A percentile compares a stretch with the other conserved stretches of the same genome.
Conservation (phyloP, 1,140 invertebrate species). For the Cydia pomonella region DNA sequence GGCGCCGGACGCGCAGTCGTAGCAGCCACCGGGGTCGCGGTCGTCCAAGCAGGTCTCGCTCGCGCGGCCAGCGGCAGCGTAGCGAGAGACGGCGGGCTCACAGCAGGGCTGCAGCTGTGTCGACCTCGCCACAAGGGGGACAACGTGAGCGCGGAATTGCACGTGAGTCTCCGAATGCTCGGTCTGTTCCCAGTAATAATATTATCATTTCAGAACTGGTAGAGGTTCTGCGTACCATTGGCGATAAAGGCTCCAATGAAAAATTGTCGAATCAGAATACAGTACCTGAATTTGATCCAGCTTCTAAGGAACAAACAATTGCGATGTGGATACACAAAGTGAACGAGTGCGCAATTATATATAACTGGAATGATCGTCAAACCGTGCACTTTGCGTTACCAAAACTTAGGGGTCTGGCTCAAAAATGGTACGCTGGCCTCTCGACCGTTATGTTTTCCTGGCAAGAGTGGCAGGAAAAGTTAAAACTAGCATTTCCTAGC, state of each 20-base stretch:
- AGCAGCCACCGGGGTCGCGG: no score
- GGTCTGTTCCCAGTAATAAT: conserved; percentile 19
- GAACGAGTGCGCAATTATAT: conserved; percentile 41
- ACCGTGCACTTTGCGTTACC: conserved; percentile 38
- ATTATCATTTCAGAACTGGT: neutral
- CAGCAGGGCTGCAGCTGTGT: no score
- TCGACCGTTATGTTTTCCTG: conserved; percentile 17
- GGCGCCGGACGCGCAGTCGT: no score
- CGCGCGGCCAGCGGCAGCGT: no score
- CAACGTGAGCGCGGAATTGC: no score
- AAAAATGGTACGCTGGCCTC: no score
- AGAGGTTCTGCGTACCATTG: conserved; percentile 8
- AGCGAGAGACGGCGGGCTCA: no score
- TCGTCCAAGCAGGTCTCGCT: no score
- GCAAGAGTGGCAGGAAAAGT: conserved; percentile 33
- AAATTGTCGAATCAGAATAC: conserved; percentile 27
- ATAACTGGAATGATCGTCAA: conserved; percentile 41
- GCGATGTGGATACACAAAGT: conserved; percentile 40
- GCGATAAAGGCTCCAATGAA: neutral
- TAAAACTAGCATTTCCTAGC: conserved; percentile 32
- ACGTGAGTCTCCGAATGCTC: no score
- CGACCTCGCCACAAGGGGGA: no score
- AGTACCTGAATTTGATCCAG: conserved; percentile 16
- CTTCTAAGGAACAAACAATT: neutral
- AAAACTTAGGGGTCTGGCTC: conserved; percentile 21